Base-by-base conservation (phyloP, 2,113 vertebrate species). In the Larimichthys polyactis region DNA sequence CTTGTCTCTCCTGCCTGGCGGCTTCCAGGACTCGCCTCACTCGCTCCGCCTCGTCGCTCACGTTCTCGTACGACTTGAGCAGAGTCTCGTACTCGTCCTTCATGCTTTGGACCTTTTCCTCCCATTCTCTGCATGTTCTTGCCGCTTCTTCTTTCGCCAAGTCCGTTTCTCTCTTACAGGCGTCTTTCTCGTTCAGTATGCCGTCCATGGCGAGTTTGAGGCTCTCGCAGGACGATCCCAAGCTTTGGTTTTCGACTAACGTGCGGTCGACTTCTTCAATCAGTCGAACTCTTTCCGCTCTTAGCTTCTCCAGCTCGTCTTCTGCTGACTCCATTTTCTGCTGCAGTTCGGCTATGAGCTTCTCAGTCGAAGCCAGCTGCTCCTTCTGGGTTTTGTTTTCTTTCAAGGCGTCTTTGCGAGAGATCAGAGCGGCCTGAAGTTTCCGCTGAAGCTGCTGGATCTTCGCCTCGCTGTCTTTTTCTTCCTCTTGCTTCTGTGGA, bases 341-440 rank as follows among this genome's bases (percentile, higher is more conserved):
- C 40, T 89, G 91, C n/a, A 98, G 92, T 14, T 78, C 92, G 22
- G 90, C 93, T 46, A 94, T 74, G 12, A 91, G 66, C 32, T 79
- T 90, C 90, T 93, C 95, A 2, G 93, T 89, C 5, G 69, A 78
- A 27, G 93, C 88, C 1, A 98, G 90, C 52, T 97, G 92, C 27
- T 97, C 96, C 85, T 97, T 97, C 16, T 97, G 93, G 43, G 54
- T 75, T 89, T 95, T 97, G 88, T 93, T 98, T 86, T 96, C 96
- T 87, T 96, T 98, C n/a, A 99, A 90, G 1, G 82, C 95, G 27
- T 98, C 97, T 93, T 99, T 99, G 66, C 98, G 96, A 32, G 97
- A 99, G 78, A 99, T 96, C 58, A 99, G 96, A 1, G 98, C 98
- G 43, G 98, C 98, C 79, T 99, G 97, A n/a, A 99, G 90, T 81